Evolutionary conservation across 2,888 invertebrate species (phyloP).

Genomic region (Myopa testacea): DNA sequence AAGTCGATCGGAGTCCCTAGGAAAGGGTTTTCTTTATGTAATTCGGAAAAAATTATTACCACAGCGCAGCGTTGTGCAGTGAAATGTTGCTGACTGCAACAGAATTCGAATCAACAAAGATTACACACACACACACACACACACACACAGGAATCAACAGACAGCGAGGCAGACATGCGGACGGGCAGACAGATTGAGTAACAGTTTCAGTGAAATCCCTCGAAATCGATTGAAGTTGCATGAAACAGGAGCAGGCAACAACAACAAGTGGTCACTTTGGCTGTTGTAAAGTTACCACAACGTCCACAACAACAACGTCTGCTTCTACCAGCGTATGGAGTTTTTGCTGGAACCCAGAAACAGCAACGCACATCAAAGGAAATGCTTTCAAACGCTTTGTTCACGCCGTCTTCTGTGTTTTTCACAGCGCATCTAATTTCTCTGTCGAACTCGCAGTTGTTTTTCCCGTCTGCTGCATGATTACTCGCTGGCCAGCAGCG

Average conservation of each 20-base stretch:
- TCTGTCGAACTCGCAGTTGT: not conserved
- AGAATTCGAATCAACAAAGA: too few species aligned
- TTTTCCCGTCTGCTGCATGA: conserved; percentile 23
- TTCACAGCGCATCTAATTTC: conserved; percentile 12
- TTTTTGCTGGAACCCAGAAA: not conserved
- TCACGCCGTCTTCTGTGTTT: conserved; percentile 20
- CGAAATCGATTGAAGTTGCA: conserved; percentile 20
- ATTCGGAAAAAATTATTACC: conserved; percentile 7
- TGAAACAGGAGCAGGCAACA: not conserved
- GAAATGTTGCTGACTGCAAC: too few species aligned
- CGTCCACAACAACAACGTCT: not conserved
- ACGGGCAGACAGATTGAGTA: not conserved
- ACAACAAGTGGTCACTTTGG: not conserved
- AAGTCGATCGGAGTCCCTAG: not conserved
- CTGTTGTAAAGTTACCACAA: not conserved
- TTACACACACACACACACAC: too few species aligned
- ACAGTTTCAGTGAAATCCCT: not conserved
- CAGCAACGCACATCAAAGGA: conserved; percentile 16
- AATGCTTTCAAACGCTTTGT: conserved; percentile 15
- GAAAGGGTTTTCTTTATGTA: conserved; percentile 2
- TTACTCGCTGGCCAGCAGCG: not conserved
- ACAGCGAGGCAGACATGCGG: too few species aligned
- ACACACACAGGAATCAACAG: too few species aligned
- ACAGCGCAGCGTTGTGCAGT: not conserved
- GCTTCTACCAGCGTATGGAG: not conserved